Conservation (phyloP, 1,140 invertebrate genomes). For the Diuraphis noxia region DNA sequence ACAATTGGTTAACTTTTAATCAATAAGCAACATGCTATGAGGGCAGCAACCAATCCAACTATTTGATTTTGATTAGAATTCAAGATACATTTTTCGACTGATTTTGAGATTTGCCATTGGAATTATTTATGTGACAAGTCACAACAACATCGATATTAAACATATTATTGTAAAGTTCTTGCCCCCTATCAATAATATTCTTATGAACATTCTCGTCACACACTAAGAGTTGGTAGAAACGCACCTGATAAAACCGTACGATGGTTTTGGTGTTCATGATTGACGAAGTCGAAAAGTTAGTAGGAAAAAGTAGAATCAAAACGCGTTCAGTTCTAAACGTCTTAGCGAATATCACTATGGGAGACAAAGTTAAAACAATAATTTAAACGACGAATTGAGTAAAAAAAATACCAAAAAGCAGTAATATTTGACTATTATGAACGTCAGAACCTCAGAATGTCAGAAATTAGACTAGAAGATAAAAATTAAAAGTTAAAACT, state of each 20-base stretch:
- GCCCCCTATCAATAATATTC: rapidly evolving
- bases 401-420: neutral
- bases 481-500: too few species aligned
- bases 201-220: neutral
- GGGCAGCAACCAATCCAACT: conserved; percentile 84
- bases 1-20: neutral
- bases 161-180: neutral
- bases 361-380: neutral
- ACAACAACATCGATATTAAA: neutral
- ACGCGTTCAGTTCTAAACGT: too few species aligned
- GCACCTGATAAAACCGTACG: conserved; percentile 34
- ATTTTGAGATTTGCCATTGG: conserved; percentile 59
- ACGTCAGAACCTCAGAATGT: too few species aligned
- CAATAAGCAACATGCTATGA: conserved; percentile 90
- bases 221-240: neutral
- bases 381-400: neutral
- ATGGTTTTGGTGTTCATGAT: neutral
- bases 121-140: conserved; percentile 68
- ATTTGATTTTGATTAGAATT: conserved; percentile 71
- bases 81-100: conserved; percentile 57
- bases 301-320: neutral
- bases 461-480: too few species aligned
- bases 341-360: neutral
- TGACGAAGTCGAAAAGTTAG: neutral
- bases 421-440: neutral